Evolutionary conservation across 2,888 invertebrate genomes (phyloP).

Genomic region (Sinotaia quadrata): DNA sequence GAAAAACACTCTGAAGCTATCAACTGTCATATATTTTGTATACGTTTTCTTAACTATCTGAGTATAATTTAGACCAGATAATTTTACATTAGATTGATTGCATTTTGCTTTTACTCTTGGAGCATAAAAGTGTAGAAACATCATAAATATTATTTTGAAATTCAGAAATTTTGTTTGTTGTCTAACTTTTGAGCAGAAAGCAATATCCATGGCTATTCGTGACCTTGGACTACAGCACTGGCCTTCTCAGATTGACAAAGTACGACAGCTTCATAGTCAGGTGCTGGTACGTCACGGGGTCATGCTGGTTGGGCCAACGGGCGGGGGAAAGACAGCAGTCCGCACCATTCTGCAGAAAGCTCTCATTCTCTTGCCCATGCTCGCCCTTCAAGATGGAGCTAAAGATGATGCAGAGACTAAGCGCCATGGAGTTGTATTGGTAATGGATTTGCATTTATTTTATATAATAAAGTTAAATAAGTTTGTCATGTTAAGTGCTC

Average conservation of each 20-base stretch:
- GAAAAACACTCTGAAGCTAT: too few relatives aligned
- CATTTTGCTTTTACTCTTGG: too few relatives aligned
- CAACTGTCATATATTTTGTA: too few relatives aligned
- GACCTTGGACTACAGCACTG: constrained; percentile 69
- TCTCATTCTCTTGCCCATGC: constrained; percentile 66
- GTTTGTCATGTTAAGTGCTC: too few relatives aligned
- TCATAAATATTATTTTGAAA: too few relatives aligned
- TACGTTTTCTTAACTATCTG: too few relatives aligned
- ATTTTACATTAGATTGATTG: too few relatives aligned
- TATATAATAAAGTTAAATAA: too few relatives aligned
- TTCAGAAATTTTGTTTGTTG: not conserved
- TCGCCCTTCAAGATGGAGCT: constrained; percentile 27
- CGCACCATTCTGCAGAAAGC: constrained; percentile 70
- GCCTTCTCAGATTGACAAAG: constrained; percentile 70
- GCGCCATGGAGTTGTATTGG: constrained; percentile 27
- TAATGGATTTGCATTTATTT: too few relatives aligned
- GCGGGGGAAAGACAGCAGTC: constrained; percentile 70
- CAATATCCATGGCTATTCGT: constrained; percentile 67
- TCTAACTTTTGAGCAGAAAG: constrained; percentile 56
- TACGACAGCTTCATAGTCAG: constrained; percentile 71
- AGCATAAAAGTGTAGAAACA: too few relatives aligned
- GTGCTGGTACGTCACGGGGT: constrained; percentile 71
- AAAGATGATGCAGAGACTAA: constrained; percentile 14
- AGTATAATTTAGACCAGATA: too few relatives aligned
- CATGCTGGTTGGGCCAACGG: constrained; percentile 72